A percentile compares a stretch with the other conserved stretches of the same genome.
phyloP scores from a whole-genome alignment of 1,140 invertebrate species.

The Diplogasteroides magnus region DNA sequence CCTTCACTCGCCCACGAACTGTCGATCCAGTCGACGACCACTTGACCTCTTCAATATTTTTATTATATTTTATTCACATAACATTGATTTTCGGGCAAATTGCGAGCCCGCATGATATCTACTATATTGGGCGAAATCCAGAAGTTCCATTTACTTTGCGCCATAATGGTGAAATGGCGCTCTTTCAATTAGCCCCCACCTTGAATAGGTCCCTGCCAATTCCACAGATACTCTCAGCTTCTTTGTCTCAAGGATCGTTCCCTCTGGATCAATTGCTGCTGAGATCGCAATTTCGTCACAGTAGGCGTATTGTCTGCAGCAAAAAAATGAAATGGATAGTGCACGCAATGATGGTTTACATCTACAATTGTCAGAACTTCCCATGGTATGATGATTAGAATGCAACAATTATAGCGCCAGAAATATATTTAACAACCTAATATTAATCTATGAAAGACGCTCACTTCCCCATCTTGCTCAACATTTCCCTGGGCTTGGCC shows the following conservation, averaged over 20 bases:
- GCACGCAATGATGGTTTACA: too few species aligned
- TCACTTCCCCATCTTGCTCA: background rate
- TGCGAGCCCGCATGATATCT: background rate
- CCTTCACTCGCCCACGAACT: conserved; percentile 32
- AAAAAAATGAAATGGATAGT: background rate
- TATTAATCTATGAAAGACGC: background rate
- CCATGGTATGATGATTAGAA: too few species aligned
- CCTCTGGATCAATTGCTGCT: conserved; percentile 42
- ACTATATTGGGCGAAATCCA: background rate
- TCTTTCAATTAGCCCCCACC: conserved; percentile 5
- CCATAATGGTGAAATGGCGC: background rate
- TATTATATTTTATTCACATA: background rate
- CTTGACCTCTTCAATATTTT: conserved; percentile 30
- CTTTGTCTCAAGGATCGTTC: conserved; percentile 38
- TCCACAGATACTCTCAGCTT: conserved; percentile 42
- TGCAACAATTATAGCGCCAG: too few species aligned
- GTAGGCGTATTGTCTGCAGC: conserved; percentile 44
- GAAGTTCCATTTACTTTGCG: too few species aligned
- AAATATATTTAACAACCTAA: background rate
- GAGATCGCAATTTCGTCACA: conserved; percentile 51
- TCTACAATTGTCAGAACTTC: conserved; percentile 1
- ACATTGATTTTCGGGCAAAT: background rate
- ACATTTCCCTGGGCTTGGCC: conserved; percentile 4
- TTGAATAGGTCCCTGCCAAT: conserved; percentile 41
- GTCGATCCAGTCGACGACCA: conserved; percentile 47